These are phyloP conservation scores for Leucosticte australis DNA, from an alignment of 2,113 vertebrate species.

Conservation along the genomic window DNA sequence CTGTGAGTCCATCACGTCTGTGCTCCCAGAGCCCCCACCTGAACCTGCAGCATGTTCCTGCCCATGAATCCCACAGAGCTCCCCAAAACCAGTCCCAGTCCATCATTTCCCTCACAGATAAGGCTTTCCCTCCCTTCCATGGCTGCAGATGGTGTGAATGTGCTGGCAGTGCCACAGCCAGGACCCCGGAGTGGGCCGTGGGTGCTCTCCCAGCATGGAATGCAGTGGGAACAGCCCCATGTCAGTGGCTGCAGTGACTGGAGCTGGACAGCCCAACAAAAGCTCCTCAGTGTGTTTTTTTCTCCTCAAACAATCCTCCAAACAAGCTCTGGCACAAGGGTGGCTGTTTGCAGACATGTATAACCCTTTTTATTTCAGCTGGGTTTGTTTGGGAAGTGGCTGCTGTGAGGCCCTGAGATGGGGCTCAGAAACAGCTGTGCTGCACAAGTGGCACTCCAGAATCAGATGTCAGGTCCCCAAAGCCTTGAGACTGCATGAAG, in stretches of 20 bases:
- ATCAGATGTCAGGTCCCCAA: background rate
- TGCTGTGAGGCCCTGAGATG: background rate
- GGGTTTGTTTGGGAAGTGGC: background rate
- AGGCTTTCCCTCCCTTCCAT: background rate
- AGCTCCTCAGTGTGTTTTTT: background rate
- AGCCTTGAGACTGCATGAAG: background rate
- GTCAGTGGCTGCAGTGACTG: fast-evolving
- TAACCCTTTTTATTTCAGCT: background rate
- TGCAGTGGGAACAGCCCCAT: background rate
- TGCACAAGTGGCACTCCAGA: background rate
- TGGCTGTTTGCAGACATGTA: background rate
- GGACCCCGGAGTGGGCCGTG: fast-evolving
- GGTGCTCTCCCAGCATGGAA: background rate
- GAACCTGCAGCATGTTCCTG: background rate
- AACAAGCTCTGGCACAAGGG: background rate
- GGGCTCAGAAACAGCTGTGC: background rate
- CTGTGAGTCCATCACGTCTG: background rate
- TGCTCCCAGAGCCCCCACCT: background rate
- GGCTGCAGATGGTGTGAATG: background rate
- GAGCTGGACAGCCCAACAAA: background rate
- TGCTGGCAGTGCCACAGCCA: background rate
- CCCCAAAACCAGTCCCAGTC: background rate
- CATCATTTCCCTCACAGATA: background rate
- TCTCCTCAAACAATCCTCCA: background rate
- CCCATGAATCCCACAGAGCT: fast-evolving